Percentiles rank a stretch among this genome's conserved stretches.
phyloP scores from a whole-genome alignment of 2,113 vertebrate genomes.

The Aegithalos caudatus region DNA sequence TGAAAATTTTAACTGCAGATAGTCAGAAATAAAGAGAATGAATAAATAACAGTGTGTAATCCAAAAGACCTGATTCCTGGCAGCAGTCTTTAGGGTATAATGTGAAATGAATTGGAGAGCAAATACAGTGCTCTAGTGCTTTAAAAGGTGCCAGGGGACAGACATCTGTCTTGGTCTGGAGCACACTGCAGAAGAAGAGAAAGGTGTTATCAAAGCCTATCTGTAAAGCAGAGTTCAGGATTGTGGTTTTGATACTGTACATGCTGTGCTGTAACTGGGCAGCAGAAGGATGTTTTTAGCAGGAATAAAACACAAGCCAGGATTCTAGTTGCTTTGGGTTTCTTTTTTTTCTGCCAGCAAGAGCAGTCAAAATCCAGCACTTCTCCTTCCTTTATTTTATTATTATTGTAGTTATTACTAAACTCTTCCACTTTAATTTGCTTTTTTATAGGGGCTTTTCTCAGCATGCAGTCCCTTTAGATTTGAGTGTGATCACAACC shows the following conservation, averaged over 20 bases:
- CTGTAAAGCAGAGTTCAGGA: neutral
- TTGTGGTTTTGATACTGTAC: neutral
- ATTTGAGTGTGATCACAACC: neutral
- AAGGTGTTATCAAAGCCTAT: neutral
- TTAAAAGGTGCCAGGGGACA: neutral
- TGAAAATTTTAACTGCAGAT: neutral
- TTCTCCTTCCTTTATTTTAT: neutral
- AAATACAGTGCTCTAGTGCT: neutral
- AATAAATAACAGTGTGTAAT: neutral
- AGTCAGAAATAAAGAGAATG: neutral
- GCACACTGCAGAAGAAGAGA: neutral
- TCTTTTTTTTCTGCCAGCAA: neutral
- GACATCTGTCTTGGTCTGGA: neutral
- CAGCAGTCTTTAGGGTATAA: neutral
- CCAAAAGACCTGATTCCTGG: neutral
- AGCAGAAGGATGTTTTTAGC: neutral
- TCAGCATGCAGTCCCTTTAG: neutral
- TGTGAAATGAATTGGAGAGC: neutral
- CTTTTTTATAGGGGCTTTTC: conserved; percentile 11
- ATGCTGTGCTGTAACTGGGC: neutral
- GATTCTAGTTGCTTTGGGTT: neutral
- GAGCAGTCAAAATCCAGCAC: neutral
- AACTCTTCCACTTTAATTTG: neutral
- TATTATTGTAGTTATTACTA: neutral
- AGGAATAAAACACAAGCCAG: neutral